Evolutionary conservation across 2,797 vertebrate species (phyloP), one percentile per base, ranked within the genome.

Genomic region (Acrocephalus scirpaceus): DNA sequence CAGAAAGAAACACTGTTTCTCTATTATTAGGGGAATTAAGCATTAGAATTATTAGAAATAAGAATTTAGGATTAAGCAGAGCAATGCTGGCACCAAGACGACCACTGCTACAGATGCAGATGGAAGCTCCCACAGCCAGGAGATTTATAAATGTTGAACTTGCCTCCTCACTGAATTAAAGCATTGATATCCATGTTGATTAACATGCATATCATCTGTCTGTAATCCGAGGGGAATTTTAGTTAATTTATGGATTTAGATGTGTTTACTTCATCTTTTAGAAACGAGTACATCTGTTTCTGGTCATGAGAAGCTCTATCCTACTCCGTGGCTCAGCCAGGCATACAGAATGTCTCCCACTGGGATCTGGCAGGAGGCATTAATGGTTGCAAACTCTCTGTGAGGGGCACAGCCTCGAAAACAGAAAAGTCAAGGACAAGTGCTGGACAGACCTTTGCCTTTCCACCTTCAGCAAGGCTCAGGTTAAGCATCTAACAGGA

Each of bases 171-270:
- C 62, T 60, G 58, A 88, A 92, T 91, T 81, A 80, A 94, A 80
- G 58, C 66, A 86, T 15, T 16, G 26, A 66, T 69, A 76, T n/a
- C 5, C 26, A 47, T 79, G 93, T 80, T 78, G 75, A 94, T 90
- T 81, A 86, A 91, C 47, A 79, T 38, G 67, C 50, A 32, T 10
- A 70, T 50, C 30, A 80, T 67, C 69, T 79, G 71, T 29, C 67
- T 71, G 67, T 27, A 56, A 79, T 76, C 72, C 0, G 2, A 79
- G 42, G 79, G 70, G 61, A 92, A 65, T 62, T 88, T 17, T 5
- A n/a, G 65, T 94, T 76, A 87, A 96, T 90, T 83, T 91, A 54
- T 88, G 56, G n/a, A 32, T 75, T 90, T 93, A 64, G 40, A 83
- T 70, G 60, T 88, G 65, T 90, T 88, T 93, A 62, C 62, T 90